Evolutionary conservation across 2,113 vertebrate genomes (phyloP), one percentile per base, ranked within the genome.

Genomic region (Salvator merianae): DNA sequence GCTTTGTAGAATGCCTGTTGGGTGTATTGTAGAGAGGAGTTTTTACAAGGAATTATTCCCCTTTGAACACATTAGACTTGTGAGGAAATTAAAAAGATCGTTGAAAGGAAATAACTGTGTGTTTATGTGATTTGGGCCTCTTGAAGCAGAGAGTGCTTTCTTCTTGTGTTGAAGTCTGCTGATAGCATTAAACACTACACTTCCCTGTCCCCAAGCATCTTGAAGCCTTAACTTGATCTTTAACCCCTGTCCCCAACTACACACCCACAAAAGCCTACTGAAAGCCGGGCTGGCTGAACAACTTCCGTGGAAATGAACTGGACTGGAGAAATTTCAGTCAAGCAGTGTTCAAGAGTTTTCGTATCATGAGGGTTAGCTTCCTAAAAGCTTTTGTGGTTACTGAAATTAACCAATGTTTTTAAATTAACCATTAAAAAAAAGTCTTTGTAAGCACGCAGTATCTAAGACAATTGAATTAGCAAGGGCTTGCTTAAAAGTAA

Each of bases 51-150:
- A 1, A 1, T 4, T 28, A 36, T 59, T 77, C 47, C 7, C 22
- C 9, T 68, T 1, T 0, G 3, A 0, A 5, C 2, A 47, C 0
- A 5, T 40, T 8, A 26, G 62, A 16, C 32, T 55, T 36, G 3
- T 13, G 43, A 59, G 36, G 2, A 9, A 26, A 14, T 7, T 22
- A 70, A 50, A 53, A 47, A 32, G 50, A 65, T 26, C 40, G 8
- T 34, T 0, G 47, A 22, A 34, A 83, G 47, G 26, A 28, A 71
- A 70, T n/a, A 81, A 62, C 38, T 69, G 43, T 16, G 50, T 68
- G 5, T 12, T 47, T 5, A 7, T n/a, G 50, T 65, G 55, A 10
- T 30, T 47, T 80, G 12, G 13, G 30, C 65, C 30, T 7, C 65
- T 12, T 30, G n/a, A 30, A 50, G n/a, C 18, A 50, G 34, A 69